Evolutionary conservation across 2,888 invertebrate species (phyloP), one percentile per base, ranked within the genome.

Genomic region (Agrotis ipsilon): DNA sequence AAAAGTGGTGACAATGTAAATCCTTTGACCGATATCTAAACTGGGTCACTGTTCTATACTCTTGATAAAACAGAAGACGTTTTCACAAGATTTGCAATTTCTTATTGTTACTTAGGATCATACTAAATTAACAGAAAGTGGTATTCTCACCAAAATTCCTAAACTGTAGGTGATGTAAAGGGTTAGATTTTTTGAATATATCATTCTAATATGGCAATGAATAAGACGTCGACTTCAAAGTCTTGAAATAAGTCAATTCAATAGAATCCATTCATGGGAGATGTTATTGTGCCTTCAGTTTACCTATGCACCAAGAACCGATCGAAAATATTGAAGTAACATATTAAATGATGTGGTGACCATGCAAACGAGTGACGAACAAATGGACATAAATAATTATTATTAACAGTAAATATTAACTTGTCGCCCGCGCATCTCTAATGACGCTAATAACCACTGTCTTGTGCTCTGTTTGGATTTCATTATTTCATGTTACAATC

Each of bases 301-400:
- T 60, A 66, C 21, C n/a, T 1, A 61, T 55, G 51, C 57, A 60
- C 18, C 39, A 43, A 48, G 39, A 67, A 49, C 11, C 18, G 13
- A 74, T 72, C 27, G 43, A 82, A 76, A 82, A 82, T 82, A 82
- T 82, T 82, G 57, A 74, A 79, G 48, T 71, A 75, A 71, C 72
- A 63, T 66, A 80, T 81, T 77, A 81, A 75, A 64, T 71, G 51
- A 39, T 68, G 61, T 67, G 61, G 43, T 64, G 77, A 55, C 69
- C 66, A 73, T 68, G 59, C 63, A 77, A 68, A 61, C 65, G 57
- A 72, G 43, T 64, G 61, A 73, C 61, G 73, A 84, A 83, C 83
- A 83, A 83, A 85, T 78, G 85, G 62, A 83, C 72, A 81, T 85
- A 85, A 85, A 83, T 81, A 74, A 81, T 84, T 75, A 84, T 82